Evolutionary conservation across 2,113 vertebrate genomes (phyloP).

Genomic region (Xiphophorus hellerii): DNA sequence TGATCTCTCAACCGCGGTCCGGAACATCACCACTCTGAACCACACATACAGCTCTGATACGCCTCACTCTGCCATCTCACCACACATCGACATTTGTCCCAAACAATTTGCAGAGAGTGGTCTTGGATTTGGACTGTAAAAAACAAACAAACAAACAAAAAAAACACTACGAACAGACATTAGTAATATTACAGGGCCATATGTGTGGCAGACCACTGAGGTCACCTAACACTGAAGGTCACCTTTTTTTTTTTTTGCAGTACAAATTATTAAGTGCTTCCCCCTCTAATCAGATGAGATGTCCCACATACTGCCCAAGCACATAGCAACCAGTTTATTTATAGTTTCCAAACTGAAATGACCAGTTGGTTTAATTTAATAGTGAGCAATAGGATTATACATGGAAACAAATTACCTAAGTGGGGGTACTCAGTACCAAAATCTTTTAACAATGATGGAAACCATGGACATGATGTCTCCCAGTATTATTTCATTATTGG

Average conservation of each 20-base stretch:
- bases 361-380: constrained; percentile 86
- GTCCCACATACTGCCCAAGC: constrained; percentile 69
- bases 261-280: constrained; percentile 83
- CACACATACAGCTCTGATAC: constrained; percentile 34
- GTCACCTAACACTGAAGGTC: constrained; percentile 81
- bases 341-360: constrained; percentile 81
- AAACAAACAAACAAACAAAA: constrained; percentile 22
- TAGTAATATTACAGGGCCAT: constrained; percentile 76
- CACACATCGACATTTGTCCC: constrained; percentile 65
- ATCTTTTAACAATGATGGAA: constrained; percentile 85
- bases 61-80: constrained; percentile 29
- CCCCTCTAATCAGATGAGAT: constrained; percentile 82
- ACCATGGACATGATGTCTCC: constrained; percentile 81
- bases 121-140: constrained; percentile 51
- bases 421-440: constrained; percentile 77
- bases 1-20: constrained; percentile 17
- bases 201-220: constrained; percentile 71
- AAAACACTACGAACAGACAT: constrained; percentile 73
- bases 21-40: constrained; percentile 10
- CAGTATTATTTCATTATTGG: constrained; percentile 79
- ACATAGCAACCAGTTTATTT: constrained; percentile 82
- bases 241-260: constrained; percentile 81
- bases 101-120: constrained; percentile 73
- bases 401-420: constrained; percentile 86
- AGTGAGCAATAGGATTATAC: constrained; percentile 84